phyloP scores from a whole-genome alignment of 2,113 vertebrate genomes.

The Orthochromis indermauri region DNA sequence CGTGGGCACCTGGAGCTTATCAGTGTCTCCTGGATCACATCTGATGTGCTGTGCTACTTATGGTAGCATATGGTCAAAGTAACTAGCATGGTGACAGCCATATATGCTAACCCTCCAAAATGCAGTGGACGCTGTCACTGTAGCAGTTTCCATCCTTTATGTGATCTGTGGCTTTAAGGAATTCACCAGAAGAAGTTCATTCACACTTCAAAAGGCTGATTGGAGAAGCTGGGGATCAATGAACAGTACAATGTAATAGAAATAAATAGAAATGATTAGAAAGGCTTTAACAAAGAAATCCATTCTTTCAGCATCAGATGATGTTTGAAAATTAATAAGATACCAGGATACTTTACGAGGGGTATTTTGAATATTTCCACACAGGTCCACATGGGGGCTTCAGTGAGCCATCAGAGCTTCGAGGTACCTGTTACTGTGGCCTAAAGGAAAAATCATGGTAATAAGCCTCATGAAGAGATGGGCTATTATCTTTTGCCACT shows the following conservation, averaged over 20 bases:
- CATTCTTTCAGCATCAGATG: not conserved
- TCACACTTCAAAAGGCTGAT: not conserved
- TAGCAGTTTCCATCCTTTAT: fast-evolving
- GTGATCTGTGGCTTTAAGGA: not conserved
- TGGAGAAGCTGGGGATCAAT: not conserved
- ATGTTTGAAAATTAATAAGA: not conserved
- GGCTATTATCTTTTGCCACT: not conserved
- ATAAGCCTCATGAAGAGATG: not conserved
- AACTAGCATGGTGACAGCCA: not conserved
- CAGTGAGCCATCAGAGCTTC: not conserved
- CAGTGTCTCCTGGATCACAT: not conserved
- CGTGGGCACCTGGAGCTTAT: not conserved
- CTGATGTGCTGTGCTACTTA: not conserved
- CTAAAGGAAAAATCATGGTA: not conserved
- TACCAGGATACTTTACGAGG: not conserved
- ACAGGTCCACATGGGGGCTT: constrained; percentile 15
- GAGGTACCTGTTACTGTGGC: not conserved
- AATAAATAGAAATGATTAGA: not conserved
- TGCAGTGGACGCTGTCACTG: fast-evolving
- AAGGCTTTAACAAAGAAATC: not conserved
- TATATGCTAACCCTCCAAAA: not conserved
- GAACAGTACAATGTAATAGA: not conserved
- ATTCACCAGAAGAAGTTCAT: not conserved
- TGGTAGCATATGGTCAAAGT: not conserved
- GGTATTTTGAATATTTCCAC: not conserved